Evolutionary conservation across 1,140 invertebrate genomes (phyloP), one percentile per base, ranked within the genome.

Genomic region (Hylyphantes graminicola): DNA sequence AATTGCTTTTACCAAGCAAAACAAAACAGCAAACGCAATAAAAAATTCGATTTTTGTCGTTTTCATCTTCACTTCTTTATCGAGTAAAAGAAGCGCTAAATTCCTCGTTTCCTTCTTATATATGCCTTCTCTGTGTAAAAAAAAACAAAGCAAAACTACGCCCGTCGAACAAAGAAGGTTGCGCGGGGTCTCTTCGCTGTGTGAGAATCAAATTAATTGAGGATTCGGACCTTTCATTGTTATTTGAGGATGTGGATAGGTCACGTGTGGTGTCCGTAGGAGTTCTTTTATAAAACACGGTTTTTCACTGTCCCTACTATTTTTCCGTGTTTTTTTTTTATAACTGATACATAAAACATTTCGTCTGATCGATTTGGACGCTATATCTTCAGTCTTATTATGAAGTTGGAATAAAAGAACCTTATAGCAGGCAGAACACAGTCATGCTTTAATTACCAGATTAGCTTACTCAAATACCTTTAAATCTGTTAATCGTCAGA

Each of bases 161-260:
- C 35, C 35, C 35, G 35, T 35, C 35, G 5, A 65, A 65, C 63
- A 65, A 65, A 73, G 7, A 74, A 57, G 57, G 35, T 19, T 74
- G 53, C 55, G 57, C 59, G 67, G 51, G 7, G 63, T 51, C 50
- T 76, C 50, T 76, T 76, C 67, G 50, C 76, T 13, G 50, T 78
- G 63, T 67, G 61, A 51, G 76, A 48, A 65, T 67, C 35, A 35
- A 35, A 35, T 35, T 78, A 78, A 78, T 78, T 78, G 21, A 13
- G 63, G 35, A 21, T 63, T 63, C 35, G 57, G 15, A 50, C 48
- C 59, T 19, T 51, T 35, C 51, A 64, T 65, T 65, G 76, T 78
- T 50, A 78, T 78, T 78, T 61, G 76, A 78, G 59, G 76, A 65
- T 54, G 59, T 19, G 11, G 50, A 53, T 15, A 48, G 61, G 55